Evolutionary conservation across 2,797 vertebrate species (phyloP).

Genomic region (Peromyscus melanophrys): DNA sequence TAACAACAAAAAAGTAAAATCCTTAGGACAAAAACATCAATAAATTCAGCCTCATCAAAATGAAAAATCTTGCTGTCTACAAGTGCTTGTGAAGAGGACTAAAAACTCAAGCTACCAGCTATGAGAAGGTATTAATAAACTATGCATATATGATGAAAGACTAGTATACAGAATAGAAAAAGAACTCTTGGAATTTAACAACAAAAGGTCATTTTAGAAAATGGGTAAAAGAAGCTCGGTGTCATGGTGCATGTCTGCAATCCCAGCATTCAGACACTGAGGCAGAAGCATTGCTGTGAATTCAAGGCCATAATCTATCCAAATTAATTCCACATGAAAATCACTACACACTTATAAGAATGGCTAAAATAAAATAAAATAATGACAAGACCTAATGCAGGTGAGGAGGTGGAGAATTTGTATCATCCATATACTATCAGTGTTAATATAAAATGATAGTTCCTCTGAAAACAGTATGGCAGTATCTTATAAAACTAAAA

Average conservation of each 20-base stretch:
- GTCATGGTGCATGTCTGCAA: background rate
- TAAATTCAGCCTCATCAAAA: constrained; percentile 32
- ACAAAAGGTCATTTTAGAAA: constrained; percentile 47
- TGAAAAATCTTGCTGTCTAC: constrained; percentile 17
- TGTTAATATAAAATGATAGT: constrained; percentile 32
- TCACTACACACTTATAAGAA: constrained; percentile 16
- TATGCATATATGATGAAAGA: constrained; percentile 32
- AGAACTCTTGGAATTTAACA: constrained; percentile 51
- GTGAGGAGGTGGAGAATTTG: background rate
- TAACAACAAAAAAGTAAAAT: constrained; percentile 48
- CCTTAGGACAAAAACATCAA: constrained; percentile 47
- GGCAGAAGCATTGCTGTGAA: background rate
- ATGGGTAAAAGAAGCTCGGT: background rate
- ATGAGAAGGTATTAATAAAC: constrained; percentile 58
- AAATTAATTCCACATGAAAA: constrained; percentile 58
- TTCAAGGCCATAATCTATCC: background rate
- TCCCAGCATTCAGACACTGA: background rate
- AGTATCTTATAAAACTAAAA: constrained; percentile 65
- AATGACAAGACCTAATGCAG: constrained; percentile 21
- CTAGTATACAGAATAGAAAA: constrained; percentile 37
- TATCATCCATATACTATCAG: constrained; percentile 6
- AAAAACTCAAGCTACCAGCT: constrained; percentile 60
- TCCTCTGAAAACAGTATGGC: constrained; percentile 28
- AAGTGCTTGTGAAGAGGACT: constrained; percentile 34
- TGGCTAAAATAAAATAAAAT: constrained; percentile 53